Conservation (phyloP, 2,888 invertebrate species). For the Drosophila limbata region DNA sequence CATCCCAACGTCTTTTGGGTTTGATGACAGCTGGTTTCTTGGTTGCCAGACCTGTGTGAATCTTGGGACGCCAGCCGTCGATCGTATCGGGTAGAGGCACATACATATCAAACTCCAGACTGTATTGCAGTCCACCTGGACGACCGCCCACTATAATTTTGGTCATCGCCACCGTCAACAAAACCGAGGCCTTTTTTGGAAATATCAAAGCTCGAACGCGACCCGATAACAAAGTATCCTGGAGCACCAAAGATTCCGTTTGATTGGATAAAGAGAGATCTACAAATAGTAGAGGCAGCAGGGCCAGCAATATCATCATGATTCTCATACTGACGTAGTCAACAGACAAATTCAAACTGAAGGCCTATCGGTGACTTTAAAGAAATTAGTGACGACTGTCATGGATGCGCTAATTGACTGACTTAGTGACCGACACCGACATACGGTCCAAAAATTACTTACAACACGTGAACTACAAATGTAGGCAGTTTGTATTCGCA, state of each 20-base stretch:
- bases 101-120: constrained; percentile 75
- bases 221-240: constrained; percentile 55
- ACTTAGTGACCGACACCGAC: constrained; percentile 16
- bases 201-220: constrained; percentile 69
- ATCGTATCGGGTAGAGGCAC: constrained; percentile 73
- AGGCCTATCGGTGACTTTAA: constrained; percentile 6
- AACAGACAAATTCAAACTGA: constrained; percentile 27
- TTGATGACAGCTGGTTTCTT: constrained; percentile 1
- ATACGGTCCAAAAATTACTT: constrained; percentile 12
- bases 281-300: not conserved
- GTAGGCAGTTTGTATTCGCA: not conserved
- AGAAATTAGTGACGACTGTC: constrained; percentile 17
- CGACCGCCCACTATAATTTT: constrained; percentile 70
- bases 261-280: constrained; percentile 7
- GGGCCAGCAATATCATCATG: not conserved
- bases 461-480: constrained; percentile 1
- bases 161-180: constrained; percentile 69
- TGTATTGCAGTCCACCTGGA: constrained; percentile 70
- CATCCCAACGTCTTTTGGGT: constrained; percentile 46
- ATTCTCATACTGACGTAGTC: constrained; percentile 23
- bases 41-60: constrained; percentile 23
- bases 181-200: constrained; percentile 63
- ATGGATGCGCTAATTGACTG: constrained; percentile 42
- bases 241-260: constrained; percentile 4
- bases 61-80: constrained; percentile 73